Evolutionary conservation across 2,888 invertebrate genomes (phyloP), one percentile per base, ranked within the genome.

Genomic region (Oligia latruncula): DNA sequence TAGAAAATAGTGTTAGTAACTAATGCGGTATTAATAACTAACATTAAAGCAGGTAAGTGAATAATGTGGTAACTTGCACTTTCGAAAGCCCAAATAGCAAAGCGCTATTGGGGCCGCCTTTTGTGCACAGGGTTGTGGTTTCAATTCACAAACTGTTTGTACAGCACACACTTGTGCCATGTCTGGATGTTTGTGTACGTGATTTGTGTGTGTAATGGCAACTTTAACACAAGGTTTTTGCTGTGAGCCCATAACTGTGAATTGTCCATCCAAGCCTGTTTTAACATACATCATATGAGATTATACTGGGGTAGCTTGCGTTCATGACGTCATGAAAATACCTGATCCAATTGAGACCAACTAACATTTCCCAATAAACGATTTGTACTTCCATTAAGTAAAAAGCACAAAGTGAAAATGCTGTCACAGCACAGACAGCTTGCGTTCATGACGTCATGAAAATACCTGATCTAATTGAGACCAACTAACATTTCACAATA

Each of bases 391-490:
- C 13, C n/a, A 73, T 35, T 65, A 35, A n/a, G 6, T 49, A 71
- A 52, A 67, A 74, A 49, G 20, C 66, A 71, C 49, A 55, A 60
- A n/a, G 80, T 82, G 78, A 82, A 80, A 76, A 74, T 52, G 1
- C 35, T 78, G 5, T 75, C 52, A 43, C 55, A 23, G 23, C 55
- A 64, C 43, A 13, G 29, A 29, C 29, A 81, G 85, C 86, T 87
- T 85, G 93, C 92, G 90, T 88, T 92, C 91, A 91, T 93, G 93
- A 93, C 92, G 91, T 93, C 93, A 93, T 93, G 93, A 93, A 88
- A 82, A 77, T 66, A 65, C 11, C 6, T 11, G 17, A 70, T 62
- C n/a, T 6, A 35, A 15, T 58, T 23, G n/a, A 71, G 8, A 46
- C 15, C 49, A 49, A 66, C 49, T 64, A 58, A 43, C 15, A 74